Evolutionary conservation across 2,797 vertebrate species (phyloP).

Genomic region (Benthosema pterotum): DNA sequence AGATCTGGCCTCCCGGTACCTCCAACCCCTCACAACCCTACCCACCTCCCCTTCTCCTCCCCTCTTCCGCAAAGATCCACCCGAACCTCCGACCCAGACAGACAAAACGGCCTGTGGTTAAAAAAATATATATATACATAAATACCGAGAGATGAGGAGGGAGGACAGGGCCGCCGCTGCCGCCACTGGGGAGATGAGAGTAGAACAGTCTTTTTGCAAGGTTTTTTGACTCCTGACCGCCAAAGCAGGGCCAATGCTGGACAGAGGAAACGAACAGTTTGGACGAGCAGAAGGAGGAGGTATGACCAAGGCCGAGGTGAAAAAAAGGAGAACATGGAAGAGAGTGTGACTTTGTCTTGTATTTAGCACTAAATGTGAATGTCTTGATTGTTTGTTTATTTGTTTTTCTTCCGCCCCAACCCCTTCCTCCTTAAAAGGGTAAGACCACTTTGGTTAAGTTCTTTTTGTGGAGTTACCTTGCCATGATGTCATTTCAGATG

Average conservation of each 20-base stretch:
- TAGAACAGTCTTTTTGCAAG: conserved; percentile 15
- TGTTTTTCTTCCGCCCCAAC: conserved; percentile 3
- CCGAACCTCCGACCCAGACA: conserved; percentile 39
- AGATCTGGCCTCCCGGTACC: conserved; percentile 44
- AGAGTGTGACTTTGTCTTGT: conserved; percentile 48
- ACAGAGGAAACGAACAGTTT: conserved; percentile 10
- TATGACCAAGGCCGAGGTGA: conserved; percentile 31
- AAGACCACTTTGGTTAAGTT: no score
- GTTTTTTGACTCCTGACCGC: conserved; percentile 18
- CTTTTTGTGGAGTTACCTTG: no score
- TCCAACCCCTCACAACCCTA: conserved; percentile 20
- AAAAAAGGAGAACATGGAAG: conserved; percentile 35
- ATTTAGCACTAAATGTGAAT: conserved; percentile 62
- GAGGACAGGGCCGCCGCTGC: no score
- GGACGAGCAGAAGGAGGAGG: no score
- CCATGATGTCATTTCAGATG: no score
- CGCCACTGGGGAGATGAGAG: conserved; percentile 26
- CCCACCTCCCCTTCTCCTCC: no score
- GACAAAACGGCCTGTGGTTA: conserved; percentile 26
- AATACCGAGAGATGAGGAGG: conserved; percentile 9
- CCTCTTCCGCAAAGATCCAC: conserved; percentile 40
- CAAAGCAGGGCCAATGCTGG: conserved; percentile 22
- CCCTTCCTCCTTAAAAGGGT: no score
- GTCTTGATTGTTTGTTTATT: conserved; percentile 41
- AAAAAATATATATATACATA: no score